These are phyloP conservation scores for Lasioglossum vierecki DNA, from an alignment of 2,888 invertebrate species.

Conservation along the genomic window DNA sequence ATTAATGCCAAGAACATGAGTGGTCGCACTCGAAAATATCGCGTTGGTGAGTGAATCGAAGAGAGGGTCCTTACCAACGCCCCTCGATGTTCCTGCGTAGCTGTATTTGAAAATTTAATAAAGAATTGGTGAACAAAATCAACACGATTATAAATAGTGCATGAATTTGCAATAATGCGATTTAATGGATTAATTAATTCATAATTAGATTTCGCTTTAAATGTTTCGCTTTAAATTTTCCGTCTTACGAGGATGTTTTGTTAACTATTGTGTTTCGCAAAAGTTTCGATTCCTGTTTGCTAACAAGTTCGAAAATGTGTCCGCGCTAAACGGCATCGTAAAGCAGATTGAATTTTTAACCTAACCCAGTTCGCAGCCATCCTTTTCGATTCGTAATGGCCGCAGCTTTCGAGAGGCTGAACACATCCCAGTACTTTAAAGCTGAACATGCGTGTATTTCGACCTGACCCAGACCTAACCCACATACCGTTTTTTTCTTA, in stretches of 20 bases:
- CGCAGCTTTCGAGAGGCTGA: not conserved
- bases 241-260: not conserved
- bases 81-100: too few relatives aligned
- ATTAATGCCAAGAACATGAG: too few relatives aligned
- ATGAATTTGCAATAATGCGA: too few relatives aligned
- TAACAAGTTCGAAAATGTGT: not conserved
- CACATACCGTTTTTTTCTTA: not conserved
- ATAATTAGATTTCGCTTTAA: too few relatives aligned
- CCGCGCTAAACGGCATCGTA: not conserved
- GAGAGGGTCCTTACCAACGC: too few relatives aligned
- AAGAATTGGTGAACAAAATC: too few relatives aligned
- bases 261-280: not conserved
- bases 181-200: too few relatives aligned
- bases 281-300: not conserved
- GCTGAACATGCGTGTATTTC: not conserved
- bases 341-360: not conserved
- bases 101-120: too few relatives aligned
- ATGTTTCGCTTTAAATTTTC: not conserved
- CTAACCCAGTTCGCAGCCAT: not conserved
- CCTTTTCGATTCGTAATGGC: not conserved
- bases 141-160: too few relatives aligned
- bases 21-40: too few relatives aligned
- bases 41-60: too few relatives aligned
- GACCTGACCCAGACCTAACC: not conserved
- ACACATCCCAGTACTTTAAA: not conserved